Base-by-base conservation (phyloP, 1,140 invertebrate species). In the Dryas iulia region DNA sequence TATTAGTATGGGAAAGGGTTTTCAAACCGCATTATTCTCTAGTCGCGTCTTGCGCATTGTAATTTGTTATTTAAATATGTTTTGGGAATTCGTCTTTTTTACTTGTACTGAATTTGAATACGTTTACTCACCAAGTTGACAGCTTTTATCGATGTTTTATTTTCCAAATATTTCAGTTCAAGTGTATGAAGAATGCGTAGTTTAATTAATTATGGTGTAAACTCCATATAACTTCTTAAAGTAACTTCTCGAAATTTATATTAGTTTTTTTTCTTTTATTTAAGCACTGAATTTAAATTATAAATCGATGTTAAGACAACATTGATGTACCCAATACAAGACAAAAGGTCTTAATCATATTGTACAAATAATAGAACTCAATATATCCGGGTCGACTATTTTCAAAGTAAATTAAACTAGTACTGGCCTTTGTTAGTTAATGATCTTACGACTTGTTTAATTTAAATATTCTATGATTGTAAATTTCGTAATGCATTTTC, bases 51-150 rank as follows among this genome's bases (percentile, higher is more conserved):
- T 60, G 63, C 66, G 62, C 74, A 72, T 71, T 64, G 68, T 72
- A 58, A 76, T 81, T 82, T 78, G 71, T 75, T 79, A 79, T 80
- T 82, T 66, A 77, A 83, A 80, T 82, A 71, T 12, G 72, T 54
- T 69, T 71, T 69, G 68, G 59, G 73, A 73, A 76, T 76, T 71
- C 64, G 57, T 75, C 31, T 66, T 67, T 77, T 69, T 64, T 66
- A 74, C 66, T 58, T 35, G 58, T 11, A 62, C 21, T 8, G 65
- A 69, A 73, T 69, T 66, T 66, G 58, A 66, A 70, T 60, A 64
- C 47, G 53, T n/a, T 54, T 14, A 25, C 53, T 25, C 11, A 54
- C 35, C 14, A 14, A 2, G 35, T 47, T 47, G 35, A 18, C n/a
- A 8, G 14, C 18, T 47, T 47, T 39, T 47, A 8, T 18, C 7